Base-by-base conservation (phyloP, 2,888 invertebrate genomes). In the Sthenelais limicola region DNA sequence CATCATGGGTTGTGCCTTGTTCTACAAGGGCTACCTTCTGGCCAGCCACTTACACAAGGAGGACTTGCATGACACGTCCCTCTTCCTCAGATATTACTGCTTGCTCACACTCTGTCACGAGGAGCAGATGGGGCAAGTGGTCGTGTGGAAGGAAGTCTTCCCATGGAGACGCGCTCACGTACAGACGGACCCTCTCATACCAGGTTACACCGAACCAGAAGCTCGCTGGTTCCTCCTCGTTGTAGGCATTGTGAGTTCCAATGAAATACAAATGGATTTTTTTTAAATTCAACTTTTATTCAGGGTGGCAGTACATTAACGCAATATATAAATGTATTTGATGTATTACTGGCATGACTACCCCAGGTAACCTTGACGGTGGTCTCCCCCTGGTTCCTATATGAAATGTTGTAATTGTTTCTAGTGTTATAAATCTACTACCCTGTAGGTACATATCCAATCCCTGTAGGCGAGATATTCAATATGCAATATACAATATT, bases 1-100 rank as follows among this genome's bases (percentile, higher is more conserved):
- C 21, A 91, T 93, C 48, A 87, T 92, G 74, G 93, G 93, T 18
- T 80, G 81, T 15, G 81, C 82, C 77, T 71, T 85, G 24, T 85
- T 81, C 73, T 85, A 84, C 74, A 85, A 85, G 82, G 93, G 92
- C 21, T 93, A 93, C 85, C 88, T 96, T 74, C 85, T 96, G 54
- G 92, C 93, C 73, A 93, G 93, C 7, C 95, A 96, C 87, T 89
- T 96, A 77, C 91, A 92, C 75, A 90, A 92, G 68, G 91, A 92
- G 73, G 93, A 94, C 86, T 89, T 94, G 69, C 90, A 91, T 54
- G 93, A 94, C 83, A 90, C 95, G 0, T 92, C 94, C 84, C 91
- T 92, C 26, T 94, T 92, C 86, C 90, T 94, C 72, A 91, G 92
- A 77, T 90, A 93, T 77, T 92, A 93, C 82, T 94, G 94, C 3